Conservation (phyloP, 1,140 invertebrate species). For the Lineus longissimus region DNA sequence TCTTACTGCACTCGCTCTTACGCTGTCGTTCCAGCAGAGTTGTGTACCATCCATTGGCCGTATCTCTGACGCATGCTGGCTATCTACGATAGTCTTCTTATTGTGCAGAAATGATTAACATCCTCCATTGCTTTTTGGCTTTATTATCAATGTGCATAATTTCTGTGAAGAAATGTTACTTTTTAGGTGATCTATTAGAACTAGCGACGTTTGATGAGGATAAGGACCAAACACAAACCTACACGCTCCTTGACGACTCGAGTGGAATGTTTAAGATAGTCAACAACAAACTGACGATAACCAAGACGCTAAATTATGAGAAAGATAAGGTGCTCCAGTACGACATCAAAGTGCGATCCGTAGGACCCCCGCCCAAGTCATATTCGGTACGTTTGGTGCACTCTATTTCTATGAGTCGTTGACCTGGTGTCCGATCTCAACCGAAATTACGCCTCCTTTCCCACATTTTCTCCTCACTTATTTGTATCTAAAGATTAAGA, state of each 20-base stretch:
- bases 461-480: no score
- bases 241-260: slow-evolving; percentile 24
- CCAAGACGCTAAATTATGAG: slow-evolving; percentile 29
- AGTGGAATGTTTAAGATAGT: slow-evolving; percentile 25
- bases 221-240: slow-evolving; percentile 20
- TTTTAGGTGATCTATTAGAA: slow-evolving; percentile 10
- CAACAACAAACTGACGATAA: slow-evolving; percentile 19
- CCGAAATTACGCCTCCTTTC: no score
- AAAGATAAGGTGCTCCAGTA: slow-evolving; percentile 18
- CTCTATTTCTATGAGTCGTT: no score
- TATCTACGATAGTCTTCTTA: no score
- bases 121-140: not conserved
- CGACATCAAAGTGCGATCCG: slow-evolving; percentile 23
- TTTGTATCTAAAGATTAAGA: no score
- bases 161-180: not conserved
- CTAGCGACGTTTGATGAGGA: slow-evolving; percentile 30
- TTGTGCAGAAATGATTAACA: not conserved
- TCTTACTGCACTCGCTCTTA: no score
- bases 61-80: no score
- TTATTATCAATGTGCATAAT: not conserved
- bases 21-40: no score
- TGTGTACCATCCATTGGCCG: no score
- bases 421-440: no score
- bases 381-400: no score
- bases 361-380: slow-evolving; percentile 15